Evolutionary conservation across 2,113 vertebrate genomes (phyloP).

Genomic region (Xyliphius kryptos): DNA sequence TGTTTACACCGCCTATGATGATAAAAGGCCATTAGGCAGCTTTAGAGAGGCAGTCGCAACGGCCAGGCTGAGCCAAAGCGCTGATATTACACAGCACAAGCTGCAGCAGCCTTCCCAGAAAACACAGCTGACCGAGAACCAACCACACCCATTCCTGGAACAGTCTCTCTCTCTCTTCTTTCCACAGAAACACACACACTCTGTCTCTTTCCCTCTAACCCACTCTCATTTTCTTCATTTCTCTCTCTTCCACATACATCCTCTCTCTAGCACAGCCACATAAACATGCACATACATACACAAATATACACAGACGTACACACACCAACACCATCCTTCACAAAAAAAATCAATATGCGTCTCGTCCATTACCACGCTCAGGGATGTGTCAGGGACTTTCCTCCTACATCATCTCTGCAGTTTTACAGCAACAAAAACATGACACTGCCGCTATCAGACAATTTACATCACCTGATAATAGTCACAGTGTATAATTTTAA

Average conservation of each 20-base stretch:
- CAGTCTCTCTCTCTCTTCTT: conserved; percentile 15
- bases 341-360: conserved; percentile 55
- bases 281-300: conserved; percentile 12
- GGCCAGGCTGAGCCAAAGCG: conserved; percentile 31
- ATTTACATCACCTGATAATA: too few relatives aligned
- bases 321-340: conserved; percentile 29
- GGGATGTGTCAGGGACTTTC: conserved; percentile 31
- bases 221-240: conserved; percentile 36
- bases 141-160: conserved; percentile 53
- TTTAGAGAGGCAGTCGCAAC: conserved; percentile 46
- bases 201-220: conserved; percentile 14
- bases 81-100: conserved; percentile 46
- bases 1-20: conserved; percentile 17
- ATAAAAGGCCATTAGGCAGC: conserved; percentile 45
- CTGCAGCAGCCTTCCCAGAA: conserved; percentile 51
- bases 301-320: conserved; percentile 34
- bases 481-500: too few relatives aligned
- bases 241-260: too few relatives aligned
- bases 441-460: too few relatives aligned
- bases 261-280: too few relatives aligned
- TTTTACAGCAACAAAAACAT: conserved; percentile 28
- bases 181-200: conserved; percentile 7
- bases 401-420: conserved; percentile 28
- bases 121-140: conserved; percentile 30
- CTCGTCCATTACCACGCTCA: conserved; percentile 50